These are phyloP conservation scores for Callopanchax toddi DNA, from an alignment of 2,113 vertebrate genomes.

Conservation along the genomic window DNA sequence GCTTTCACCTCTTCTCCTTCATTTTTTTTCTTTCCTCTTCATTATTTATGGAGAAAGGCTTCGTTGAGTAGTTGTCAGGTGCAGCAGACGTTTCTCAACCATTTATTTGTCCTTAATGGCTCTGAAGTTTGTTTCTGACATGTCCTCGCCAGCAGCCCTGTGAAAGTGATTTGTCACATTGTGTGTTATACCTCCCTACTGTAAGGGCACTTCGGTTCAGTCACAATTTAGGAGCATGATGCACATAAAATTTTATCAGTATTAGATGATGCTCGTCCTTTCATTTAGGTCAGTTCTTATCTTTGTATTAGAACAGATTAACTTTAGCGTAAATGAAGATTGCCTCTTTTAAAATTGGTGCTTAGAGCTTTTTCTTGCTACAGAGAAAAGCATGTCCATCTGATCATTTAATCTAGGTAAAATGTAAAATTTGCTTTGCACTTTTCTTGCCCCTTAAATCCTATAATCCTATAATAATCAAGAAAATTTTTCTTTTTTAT, in stretches of 20 bases:
- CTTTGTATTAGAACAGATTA: no score
- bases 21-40: slow-evolving; percentile 33
- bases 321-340: no score
- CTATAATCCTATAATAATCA: neutral
- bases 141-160: neutral
- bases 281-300: no score
- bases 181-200: neutral
- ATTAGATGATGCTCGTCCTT: no score
- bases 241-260: slow-evolving; percentile 13
- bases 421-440: neutral
- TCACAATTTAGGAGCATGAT: slow-evolving; percentile 10
- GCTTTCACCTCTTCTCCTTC: slow-evolving; percentile 8
- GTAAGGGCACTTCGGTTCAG: neutral
- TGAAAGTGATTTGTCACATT: slow-evolving; percentile 20
- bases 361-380: neutral
- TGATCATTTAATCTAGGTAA: neutral
- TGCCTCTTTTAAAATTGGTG: neutral
- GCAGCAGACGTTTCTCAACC: slow-evolving; percentile 24
- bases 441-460: neutral
- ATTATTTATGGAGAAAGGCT: slow-evolving; percentile 63
- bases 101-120: slow-evolving; percentile 6
- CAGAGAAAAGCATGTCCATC: neutral
- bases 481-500: neutral
- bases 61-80: slow-evolving; percentile 40
- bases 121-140: slow-evolving; percentile 3